Evolutionary conservation across 1,140 invertebrate species (phyloP), one percentile per base, ranked within the genome.

Genomic region (Centruroides vittatus): DNA sequence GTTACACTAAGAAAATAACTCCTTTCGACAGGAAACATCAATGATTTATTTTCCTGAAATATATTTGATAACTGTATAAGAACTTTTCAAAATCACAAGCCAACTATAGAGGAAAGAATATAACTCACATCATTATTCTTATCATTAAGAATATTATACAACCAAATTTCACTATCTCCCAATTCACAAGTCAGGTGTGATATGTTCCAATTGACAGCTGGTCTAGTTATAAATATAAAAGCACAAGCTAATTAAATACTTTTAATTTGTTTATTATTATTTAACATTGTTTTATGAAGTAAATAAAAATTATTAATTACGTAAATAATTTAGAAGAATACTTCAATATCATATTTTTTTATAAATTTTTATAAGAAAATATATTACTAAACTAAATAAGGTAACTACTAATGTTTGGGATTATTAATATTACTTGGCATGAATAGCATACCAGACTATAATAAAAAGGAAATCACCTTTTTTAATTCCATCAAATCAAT

Each of bases 131-230:
- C 52, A 48, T 61, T 58, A 50, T 54, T 48, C n/a, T 62, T 59
- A 48, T 62, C 58, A 56, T 59, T 53, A 54, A 65, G 57, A 11
- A 50, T 60, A 70, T 85, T 89, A 71, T 93, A 91, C 8, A 95
- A 73, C 89, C 90, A 93, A 46, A 93, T 88, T 74, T 94, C 89
- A 0, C 88, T 86, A 69, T 93, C 86, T 66, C 84, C 86, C 0
- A 97, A 76, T 71, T 95, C 88, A 72, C 89, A 92, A 72, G 91
- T 96, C 79, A 97, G 88, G 68, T 95, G 94, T 11, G 88, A 80
- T 0, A 93, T 84, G 6, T 88, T 86, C 94, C 93, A 98, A 67
- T 87, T 84, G 0, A 92, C 86, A 61, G 85, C 80, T 0, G 90
- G 86, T 12, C 94, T 78, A 49, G 34, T 49, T 51, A 55, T 50